Evolutionary conservation across 2,888 invertebrate species (phyloP), one percentile per base, ranked within the genome.

Genomic region (Drosophila flavopinicola): DNA sequence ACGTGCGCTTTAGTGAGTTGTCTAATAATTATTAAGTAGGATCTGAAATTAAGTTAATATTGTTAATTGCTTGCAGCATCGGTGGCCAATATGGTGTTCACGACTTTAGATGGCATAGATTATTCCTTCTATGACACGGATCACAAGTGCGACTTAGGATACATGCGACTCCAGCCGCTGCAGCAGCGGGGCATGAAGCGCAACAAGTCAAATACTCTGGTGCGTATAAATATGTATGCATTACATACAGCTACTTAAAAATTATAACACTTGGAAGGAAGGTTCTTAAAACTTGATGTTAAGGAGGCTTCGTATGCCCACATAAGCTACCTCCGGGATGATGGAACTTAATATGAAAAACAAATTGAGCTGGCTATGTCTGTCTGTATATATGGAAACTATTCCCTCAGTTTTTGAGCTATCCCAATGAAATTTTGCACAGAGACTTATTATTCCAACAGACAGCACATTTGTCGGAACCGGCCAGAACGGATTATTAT

Each of bases 91-190:
- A 44, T 88, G n/a, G 20, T 49, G 0, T 85, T 87, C 25, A 25
- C 58, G 0, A 39, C 47, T n/a, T 15, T 83, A 10, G 73, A 78
- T 3, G 86, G 79, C 17, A 42, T 85, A 5, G 88, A 87, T 0
- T 88, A 85, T 49, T 79, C 77, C 1, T 88, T 84, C 24, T 88
- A 85, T 23, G 54, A 66, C 11, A 83, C 87, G 0, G 64, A 78
- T 1, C 70, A 70, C 0, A 39, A 33, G 0, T 57, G 23, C 49
- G 42, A 32, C 24, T 49, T 47, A 61, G 88, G 73, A 0, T 86
- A 76, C 42, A 71, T 88, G 32, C 82, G 87, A 0, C 79, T 88
- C 9, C 72, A 78, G 27, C 80, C 88, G 0, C 32, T 53, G 4
- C 85, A 86, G 51, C n/a, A 47, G 13, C 85, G 86, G 3, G 63